Percentiles rank a stretch among this genome's conserved stretches.
Evolutionary conservation across 2,113 vertebrate species (phyloP).

Genomic region (Scytalopus superciliaris): DNA sequence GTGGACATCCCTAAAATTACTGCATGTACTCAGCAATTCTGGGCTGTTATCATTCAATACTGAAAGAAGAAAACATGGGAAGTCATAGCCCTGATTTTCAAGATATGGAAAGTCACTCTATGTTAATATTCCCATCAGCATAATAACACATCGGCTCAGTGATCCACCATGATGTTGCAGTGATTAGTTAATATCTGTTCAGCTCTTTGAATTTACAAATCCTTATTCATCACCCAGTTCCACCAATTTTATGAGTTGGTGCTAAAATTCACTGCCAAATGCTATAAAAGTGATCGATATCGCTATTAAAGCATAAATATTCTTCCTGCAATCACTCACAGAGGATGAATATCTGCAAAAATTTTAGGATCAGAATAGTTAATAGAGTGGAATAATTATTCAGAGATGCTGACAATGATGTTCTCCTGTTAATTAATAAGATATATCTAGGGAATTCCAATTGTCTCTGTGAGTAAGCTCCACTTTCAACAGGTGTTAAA

Average conservation of each 20-base stretch:
- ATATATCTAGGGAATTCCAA: slow-evolving; percentile 4
- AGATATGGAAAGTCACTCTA: neutral
- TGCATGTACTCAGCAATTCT: neutral
- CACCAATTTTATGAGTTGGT: slow-evolving; percentile 1
- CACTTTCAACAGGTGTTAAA: neutral
- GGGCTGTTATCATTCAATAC: neutral
- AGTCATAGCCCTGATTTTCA: neutral
- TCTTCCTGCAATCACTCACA: slow-evolving; percentile 18
- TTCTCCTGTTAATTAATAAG: slow-evolving; percentile 60
- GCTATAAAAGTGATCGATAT: slow-evolving; percentile 9
- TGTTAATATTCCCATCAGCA: neutral
- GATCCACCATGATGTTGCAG: neutral
- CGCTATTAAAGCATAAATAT: slow-evolving; percentile 4
- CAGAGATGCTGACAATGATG: slow-evolving; percentile 18
- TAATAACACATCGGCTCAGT: neutral
- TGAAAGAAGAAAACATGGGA: neutral
- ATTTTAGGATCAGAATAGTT: slow-evolving; percentile 30
- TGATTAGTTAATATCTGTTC: slow-evolving; percentile 17
- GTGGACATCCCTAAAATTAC: neutral
- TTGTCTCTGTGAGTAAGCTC: neutral
- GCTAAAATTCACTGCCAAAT: neutral
- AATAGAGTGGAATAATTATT: slow-evolving; percentile 27
- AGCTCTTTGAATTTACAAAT: neutral
- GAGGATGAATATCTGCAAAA: slow-evolving; percentile 20
- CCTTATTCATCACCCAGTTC: neutral